Conservation (phyloP, 2,113 vertebrate genomes). For the Crypturellus undulatus region DNA sequence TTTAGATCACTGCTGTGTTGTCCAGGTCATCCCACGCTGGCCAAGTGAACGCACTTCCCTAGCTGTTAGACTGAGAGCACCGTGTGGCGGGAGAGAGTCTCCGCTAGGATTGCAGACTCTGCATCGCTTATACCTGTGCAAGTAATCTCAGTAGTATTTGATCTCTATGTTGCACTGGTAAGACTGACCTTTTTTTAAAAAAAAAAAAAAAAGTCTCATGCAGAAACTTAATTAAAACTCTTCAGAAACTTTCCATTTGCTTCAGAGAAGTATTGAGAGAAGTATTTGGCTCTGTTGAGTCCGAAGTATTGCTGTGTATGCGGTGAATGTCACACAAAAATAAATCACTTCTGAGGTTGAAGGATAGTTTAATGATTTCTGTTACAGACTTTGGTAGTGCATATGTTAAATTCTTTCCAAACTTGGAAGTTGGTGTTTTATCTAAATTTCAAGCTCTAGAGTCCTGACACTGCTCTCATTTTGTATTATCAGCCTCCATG, state of each 20-base stretch:
- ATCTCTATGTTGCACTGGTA: not conserved
- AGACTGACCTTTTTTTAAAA: not conserved
- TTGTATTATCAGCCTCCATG: not conserved
- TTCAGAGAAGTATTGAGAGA: not conserved
- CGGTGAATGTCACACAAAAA: not conserved
- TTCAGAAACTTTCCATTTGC: not conserved
- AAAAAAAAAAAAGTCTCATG: not conserved
- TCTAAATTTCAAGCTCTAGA: not conserved
- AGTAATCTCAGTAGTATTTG: not conserved
- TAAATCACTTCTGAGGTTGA: not conserved
- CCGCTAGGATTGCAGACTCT: not conserved
- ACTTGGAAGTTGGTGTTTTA: too few relatives aligned
- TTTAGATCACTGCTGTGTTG: conserved; percentile 23
- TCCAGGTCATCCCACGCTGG: not conserved
- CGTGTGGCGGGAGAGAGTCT: not conserved
- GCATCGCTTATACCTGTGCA: not conserved
- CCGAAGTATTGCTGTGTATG: not conserved
- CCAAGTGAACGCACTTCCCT: not conserved
- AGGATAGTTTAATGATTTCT: not conserved
- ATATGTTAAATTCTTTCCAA: not conserved
- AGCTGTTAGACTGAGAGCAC: not conserved
- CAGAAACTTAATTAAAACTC: not conserved
- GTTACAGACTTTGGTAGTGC: not conserved
- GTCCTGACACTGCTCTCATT: not conserved
- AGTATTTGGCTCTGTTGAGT: too few relatives aligned